Percentiles rank a stretch among this genome's conserved stretches.
Conservation (phyloP, 2,888 invertebrate genomes). For the Lithophane leautieri region DNA sequence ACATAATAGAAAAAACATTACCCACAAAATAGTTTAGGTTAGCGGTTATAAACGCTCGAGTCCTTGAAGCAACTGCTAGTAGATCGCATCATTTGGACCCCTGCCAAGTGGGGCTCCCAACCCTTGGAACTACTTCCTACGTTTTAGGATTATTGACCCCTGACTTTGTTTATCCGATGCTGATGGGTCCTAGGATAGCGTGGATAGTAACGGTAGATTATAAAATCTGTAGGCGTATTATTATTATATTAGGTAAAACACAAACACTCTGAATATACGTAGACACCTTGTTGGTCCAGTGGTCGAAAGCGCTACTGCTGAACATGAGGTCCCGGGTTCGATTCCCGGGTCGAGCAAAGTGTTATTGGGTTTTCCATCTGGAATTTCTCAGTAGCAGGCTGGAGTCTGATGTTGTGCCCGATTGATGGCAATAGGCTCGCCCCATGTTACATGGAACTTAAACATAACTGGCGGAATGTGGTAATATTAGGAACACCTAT, state of each 20-base stretch:
- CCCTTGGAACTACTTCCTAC: constrained; percentile 40
- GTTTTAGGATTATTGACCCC: constrained; percentile 28
- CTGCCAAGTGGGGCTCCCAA: constrained; percentile 54
- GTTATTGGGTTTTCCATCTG: too few species aligned
- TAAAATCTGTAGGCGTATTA: constrained; percentile 1
- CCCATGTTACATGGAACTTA: too few species aligned
- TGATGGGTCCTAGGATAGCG: constrained; percentile 8
- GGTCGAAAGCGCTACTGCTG: too few species aligned
- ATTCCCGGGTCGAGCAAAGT: too few species aligned
- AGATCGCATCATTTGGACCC: constrained; percentile 60
- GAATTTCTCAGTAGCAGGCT: too few species aligned
- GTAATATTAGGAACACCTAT: too few species aligned
- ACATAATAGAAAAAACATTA: constrained; percentile 43
- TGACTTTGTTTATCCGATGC: constrained; percentile 9
- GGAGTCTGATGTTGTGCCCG: too few species aligned
- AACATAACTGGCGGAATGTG: too few species aligned
- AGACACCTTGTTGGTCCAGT: too few species aligned
- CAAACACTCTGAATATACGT: not conserved
- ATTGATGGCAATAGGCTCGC: too few species aligned
- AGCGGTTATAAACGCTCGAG: constrained; percentile 29
- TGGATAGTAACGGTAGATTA: not conserved
- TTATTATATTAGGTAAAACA: not conserved
- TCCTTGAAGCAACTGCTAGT: constrained; percentile 32
- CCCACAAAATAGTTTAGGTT: constrained; percentile 24
- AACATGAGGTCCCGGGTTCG: too few species aligned